These are phyloP conservation scores for Drosophila ananassae DNA, from an alignment of 1,140 invertebrate genomes.

Conservation along the genomic window DNA sequence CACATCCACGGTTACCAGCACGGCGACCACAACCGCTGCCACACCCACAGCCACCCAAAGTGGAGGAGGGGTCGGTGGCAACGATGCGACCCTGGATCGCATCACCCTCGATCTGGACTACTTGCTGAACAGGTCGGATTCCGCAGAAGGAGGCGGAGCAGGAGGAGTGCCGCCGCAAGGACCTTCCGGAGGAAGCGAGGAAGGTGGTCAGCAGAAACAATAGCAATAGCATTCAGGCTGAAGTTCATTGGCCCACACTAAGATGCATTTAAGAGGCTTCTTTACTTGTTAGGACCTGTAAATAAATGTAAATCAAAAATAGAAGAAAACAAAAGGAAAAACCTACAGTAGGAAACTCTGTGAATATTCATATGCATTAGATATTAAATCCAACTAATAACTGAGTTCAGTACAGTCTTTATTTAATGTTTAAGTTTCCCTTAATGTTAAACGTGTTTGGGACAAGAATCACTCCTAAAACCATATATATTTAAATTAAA, in stretches of 20 bases:
- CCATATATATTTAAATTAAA: constrained; percentile 19
- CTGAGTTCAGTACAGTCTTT: constrained; percentile 10
- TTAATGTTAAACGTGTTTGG: constrained; percentile 37
- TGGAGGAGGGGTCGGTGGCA: constrained; percentile 18
- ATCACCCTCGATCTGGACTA: constrained; percentile 91
- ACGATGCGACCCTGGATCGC: constrained; percentile 87
- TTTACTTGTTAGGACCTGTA: constrained; percentile 27
- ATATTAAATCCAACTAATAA: constrained; percentile 11
- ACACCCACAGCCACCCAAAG: constrained; percentile 51
- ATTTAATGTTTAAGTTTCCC: constrained; percentile 1
- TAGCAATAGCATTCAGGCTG: constrained; percentile 32
- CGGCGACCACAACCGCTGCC: constrained; percentile 52
- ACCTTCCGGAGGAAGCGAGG: constrained; percentile 35
- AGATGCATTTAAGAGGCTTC: constrained; percentile 53
- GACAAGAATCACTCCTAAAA: constrained; percentile 21
- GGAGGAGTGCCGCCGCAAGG: constrained; percentile 28
- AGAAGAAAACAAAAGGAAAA: not conserved
- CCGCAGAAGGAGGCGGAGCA: constrained; percentile 14
- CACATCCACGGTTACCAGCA: constrained; percentile 52
- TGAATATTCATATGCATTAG: constrained; percentile 41
- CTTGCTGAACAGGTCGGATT: constrained; percentile 86
- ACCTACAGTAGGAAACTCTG: constrained; percentile 33
- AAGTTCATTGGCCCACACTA: constrained; percentile 27
- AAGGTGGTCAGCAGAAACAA: constrained; percentile 50
- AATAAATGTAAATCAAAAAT: constrained; percentile 46